phyloP scores from a whole-genome alignment of 2,797 vertebrate species.

The Sebastes melanostomus region DNA sequence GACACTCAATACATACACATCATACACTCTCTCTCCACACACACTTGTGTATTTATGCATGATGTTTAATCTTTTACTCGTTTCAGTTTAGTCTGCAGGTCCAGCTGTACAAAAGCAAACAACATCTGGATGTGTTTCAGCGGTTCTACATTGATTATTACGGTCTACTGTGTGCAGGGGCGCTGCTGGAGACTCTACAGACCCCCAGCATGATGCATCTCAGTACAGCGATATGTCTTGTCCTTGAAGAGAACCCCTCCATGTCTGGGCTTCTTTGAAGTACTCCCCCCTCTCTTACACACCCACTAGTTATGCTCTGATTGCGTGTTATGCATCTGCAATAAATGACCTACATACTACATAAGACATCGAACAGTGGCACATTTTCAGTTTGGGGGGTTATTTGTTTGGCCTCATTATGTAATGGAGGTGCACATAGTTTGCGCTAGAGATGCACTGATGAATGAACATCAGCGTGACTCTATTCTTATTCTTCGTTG shows the following conservation, averaged over 20 bases:
- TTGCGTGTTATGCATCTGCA: constrained; percentile 62
- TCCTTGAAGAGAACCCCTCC: constrained; percentile 59
- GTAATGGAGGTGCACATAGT: constrained; percentile 28
- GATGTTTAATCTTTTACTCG: constrained; percentile 53
- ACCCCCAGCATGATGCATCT: constrained; percentile 16
- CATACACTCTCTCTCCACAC: neutral
- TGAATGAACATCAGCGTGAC: constrained; percentile 10
- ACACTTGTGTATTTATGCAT: constrained; percentile 44
- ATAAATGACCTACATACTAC: constrained; percentile 69
- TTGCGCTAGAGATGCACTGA: neutral
- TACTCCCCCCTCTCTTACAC: constrained; percentile 27
- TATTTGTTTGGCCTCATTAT: constrained; percentile 60
- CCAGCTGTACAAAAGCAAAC: constrained; percentile 67
- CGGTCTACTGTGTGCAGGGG: constrained; percentile 9
- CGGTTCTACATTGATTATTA: neutral
- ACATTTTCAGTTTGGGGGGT: constrained; percentile 35
- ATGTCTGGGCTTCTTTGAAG: constrained; percentile 63
- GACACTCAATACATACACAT: constrained; percentile 26
- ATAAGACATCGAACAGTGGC: constrained; percentile 57
- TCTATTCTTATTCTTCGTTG: neutral
- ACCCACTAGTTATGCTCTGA: constrained; percentile 47
- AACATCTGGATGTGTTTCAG: constrained; percentile 58
- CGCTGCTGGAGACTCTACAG: constrained; percentile 9
- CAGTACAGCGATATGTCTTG: constrained; percentile 28
- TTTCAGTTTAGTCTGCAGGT: constrained; percentile 48